A percentile compares a stretch with the other conserved stretches of the same genome.
phyloP scores from a whole-genome alignment of 64 coral and sea anemone species.

The Montipora efflorescens region DNA sequence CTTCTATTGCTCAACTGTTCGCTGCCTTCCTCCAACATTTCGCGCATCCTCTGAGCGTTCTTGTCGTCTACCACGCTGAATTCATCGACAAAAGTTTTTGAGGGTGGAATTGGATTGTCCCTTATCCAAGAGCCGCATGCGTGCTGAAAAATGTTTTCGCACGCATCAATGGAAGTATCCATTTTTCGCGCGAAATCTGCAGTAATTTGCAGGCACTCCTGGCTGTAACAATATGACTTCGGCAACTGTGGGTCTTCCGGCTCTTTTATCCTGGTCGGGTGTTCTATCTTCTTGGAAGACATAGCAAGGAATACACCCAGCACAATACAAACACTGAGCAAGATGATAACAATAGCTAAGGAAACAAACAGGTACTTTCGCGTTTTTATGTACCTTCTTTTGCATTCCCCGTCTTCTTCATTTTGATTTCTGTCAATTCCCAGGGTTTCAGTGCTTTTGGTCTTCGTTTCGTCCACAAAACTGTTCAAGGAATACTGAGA shows the following conservation, averaged over 20 bases:
- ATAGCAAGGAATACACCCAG: slow-evolving; percentile 24
- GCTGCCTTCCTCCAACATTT: slow-evolving; percentile 6
- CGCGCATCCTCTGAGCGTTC: slow-evolving; percentile 33
- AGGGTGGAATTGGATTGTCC: slow-evolving; percentile 42
- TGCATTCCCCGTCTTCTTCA: neutral
- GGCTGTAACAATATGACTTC: slow-evolving; percentile 27
- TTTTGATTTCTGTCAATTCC: slow-evolving; percentile 25
- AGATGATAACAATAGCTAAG: neutral
- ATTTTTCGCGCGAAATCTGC: slow-evolving; percentile 41
- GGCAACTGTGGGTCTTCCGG: neutral
- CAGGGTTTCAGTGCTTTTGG: neutral
- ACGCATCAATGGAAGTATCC: slow-evolving; percentile 17
- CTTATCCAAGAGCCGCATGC: slow-evolving; percentile 58
- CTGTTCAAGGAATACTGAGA: neutral
- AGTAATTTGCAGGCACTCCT: slow-evolving; percentile 45
- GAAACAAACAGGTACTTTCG: neutral
- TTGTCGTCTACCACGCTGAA: neutral
- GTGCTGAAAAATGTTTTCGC: slow-evolving; percentile 38
- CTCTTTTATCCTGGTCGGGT: neutral
- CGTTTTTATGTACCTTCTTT: neutral
- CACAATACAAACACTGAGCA: slow-evolving; percentile 9
- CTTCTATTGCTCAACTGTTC: neutral
- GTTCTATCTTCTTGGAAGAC: slow-evolving; percentile 31
- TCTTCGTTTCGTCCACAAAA: neutral
- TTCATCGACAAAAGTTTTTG: slow-evolving; percentile 13